phyloP scores from a whole-genome alignment of 2,113 vertebrate genomes.

The Gymnocephalus cernua region DNA sequence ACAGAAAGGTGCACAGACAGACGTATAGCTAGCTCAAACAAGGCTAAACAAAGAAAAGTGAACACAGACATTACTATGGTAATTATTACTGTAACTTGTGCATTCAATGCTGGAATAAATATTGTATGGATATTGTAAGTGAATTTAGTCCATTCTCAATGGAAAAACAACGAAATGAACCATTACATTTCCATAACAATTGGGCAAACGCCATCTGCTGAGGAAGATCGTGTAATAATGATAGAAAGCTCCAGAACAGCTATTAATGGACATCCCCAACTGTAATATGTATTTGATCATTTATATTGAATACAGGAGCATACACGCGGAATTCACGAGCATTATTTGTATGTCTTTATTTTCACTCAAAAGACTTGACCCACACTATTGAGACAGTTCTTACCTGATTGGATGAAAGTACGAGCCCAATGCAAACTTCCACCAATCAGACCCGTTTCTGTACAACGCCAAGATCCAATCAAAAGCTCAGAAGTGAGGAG shows the following conservation, averaged over 20 bases:
- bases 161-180: background rate
- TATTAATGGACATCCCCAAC: background rate
- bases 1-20: background rate
- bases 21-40: background rate
- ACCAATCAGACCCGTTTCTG: slow-evolving; percentile 69
- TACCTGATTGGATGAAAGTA: slow-evolving; percentile 62
- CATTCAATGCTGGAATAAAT: background rate
- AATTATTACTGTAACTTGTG: background rate
- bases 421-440: background rate
- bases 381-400: background rate
- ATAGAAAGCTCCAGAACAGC: background rate
- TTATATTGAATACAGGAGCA: no score
- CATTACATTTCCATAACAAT: background rate
- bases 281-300: background rate
- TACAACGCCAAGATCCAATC: slow-evolving; percentile 63
- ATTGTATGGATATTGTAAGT: background rate
- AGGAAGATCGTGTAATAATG: background rate
- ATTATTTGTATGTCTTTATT: background rate
- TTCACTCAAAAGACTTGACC: slow-evolving; percentile 1
- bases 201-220: background rate
- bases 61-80: background rate
- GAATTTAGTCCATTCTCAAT: background rate
- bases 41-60: background rate
- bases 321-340: background rate
- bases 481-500: background rate